Base-by-base conservation (phyloP, 2,888 invertebrate genomes). In the Oscheius sp. region DNA sequence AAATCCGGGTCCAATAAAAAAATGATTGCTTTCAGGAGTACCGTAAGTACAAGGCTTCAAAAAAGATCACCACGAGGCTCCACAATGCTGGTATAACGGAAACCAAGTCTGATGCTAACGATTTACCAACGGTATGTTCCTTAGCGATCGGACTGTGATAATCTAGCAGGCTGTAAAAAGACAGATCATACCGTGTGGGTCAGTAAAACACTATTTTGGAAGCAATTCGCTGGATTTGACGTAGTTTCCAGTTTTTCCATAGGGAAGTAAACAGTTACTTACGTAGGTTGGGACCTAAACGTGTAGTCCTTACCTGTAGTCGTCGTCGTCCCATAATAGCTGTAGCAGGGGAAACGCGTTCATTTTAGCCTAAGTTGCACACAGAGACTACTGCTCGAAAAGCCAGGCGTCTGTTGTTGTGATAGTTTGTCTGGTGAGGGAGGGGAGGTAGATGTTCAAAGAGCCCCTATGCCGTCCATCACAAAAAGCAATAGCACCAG, bases 1-100 rank as follows among this genome's bases (percentile, higher is more conserved):
- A 21, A 21, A 21, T 21, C 21, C 21, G 21, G 21, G 53, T 4
- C 29, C 32, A 11, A 42, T 2, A 33, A 9, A 10, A 13, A 33
- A 42, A 5, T 59, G 21, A 37, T 37, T 58, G 5, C 48, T 59
- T 83, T 50, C 78, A 87, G 86, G 83, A 85, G 48, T 86, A 86
- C 79, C 79, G 79, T 57, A 81, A 86, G 71, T 87, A 86, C 77
- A 80, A 84, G 42, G 81, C 84, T 29, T 74, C 85, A n/a, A 85
- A 82, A 74, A 77, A 80, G 50, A 81, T 84, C 42, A 75, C 86
- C 47, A 75, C 79, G 37, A 9, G 77, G 33, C 77, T 74, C 32
- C 82, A 78, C 11, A 33, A 63, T 5, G 75, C 73, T 5, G 32
- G 57, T 9, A 29, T 63, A 48, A 59, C 77, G 48, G 63, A 76